Base-by-base conservation (phyloP, 1,140 invertebrate species). In the Sminthurides bifidus region DNA sequence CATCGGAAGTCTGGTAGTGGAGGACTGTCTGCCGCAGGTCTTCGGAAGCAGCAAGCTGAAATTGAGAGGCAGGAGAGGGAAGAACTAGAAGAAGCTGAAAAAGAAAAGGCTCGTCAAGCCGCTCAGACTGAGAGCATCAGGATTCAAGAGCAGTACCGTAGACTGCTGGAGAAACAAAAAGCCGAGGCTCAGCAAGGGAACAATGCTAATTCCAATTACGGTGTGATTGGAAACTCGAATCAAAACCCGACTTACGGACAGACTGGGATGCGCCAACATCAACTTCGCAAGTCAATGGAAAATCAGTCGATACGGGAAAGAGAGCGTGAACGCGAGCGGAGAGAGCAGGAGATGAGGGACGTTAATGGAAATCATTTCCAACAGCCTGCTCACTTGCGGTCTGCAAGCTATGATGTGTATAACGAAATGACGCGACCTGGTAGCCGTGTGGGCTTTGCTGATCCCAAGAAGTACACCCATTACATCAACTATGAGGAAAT, bases 401-500 rank as follows among this genome's bases (percentile, higher is more conserved):
- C 75, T 66, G 66, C 67, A 3, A 71, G 70, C 43, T 68, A 72
- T 49, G 73, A 75, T 56, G 63, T 72, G 14, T 70, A 71, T 40
- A 67, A 68, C 45, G 71, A 73, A 56, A 68, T 69, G 64, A 69
- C 68, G 35, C 67, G 76, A 55, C 77, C 78, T 5, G 76, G 77
- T 15, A 77, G 75, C 63, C 70, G 76, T 48, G 68, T 71, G 4
- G 77, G 74, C 6, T 74, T 77, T 51, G 71, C 74, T 12, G 77
- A 80, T 56, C 70, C 76, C 1, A 68, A 78, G 66, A 77, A 79
- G 64, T 76, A 83, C 67, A 82, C 82, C 52, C 84, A 87, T 67
- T 87, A 87, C 66, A 82, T 84, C 31, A 88, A 88, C 68, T 87
- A 86, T 66, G 81, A 87, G 69, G 84, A 88, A 72, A 80, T 87